Evolutionary conservation across 2,113 vertebrate genomes (phyloP).

Genomic region (Potamarius usumacintae): DNA sequence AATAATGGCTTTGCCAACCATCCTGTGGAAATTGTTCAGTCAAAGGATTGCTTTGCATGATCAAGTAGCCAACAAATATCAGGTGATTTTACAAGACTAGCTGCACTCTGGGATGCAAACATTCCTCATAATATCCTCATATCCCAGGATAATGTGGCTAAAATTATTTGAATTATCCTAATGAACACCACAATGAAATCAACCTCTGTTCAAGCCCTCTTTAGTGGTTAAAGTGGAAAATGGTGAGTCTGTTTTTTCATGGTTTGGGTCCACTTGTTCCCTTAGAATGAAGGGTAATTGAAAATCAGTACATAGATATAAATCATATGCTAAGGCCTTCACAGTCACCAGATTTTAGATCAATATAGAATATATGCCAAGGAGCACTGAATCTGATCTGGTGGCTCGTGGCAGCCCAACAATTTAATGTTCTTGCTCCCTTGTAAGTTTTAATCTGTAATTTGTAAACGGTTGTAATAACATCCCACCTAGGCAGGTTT

Average conservation of each 20-base stretch:
- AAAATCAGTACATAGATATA: background rate
- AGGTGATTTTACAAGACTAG: background rate
- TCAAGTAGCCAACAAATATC: slow-evolving; percentile 1
- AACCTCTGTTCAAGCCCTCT: background rate
- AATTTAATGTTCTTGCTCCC: background rate
- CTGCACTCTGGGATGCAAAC: background rate
- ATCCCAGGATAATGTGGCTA: background rate
- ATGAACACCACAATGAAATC: background rate
- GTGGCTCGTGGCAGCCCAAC: background rate
- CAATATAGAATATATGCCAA: background rate
- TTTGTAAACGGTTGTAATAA: too few species aligned
- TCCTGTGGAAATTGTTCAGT: background rate
- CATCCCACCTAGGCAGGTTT: background rate
- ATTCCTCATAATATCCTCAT: background rate
- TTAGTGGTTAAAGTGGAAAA: background rate
- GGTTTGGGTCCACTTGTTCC: background rate
- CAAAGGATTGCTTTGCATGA: background rate
- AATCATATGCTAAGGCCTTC: background rate
- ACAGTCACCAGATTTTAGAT: background rate
- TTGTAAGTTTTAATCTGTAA: background rate
- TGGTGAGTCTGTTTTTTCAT: too few species aligned
- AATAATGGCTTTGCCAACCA: background rate
- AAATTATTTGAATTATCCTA: background rate
- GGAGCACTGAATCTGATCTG: background rate
- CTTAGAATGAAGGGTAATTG: background rate